Evolutionary conservation across 2,113 vertebrate genomes (phyloP), one percentile per base, ranked within the genome.

Genomic region (Piliocolobus tephrosceles): DNA sequence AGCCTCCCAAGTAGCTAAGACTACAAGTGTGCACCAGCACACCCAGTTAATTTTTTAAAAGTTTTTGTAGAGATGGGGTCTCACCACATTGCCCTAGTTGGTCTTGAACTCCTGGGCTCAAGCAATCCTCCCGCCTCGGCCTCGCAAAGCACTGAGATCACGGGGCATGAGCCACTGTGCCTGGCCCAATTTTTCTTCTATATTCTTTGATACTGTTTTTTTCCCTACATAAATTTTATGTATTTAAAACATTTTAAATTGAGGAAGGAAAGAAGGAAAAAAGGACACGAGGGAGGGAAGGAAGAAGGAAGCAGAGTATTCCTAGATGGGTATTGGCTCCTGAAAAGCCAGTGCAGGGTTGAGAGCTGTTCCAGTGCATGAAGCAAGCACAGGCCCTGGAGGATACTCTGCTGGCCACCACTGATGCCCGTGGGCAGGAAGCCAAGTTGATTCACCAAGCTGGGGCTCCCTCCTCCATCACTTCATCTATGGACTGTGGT

Each of bases 401-500:
- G 9, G 5, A 3, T 18, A 50, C 40, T 61, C 30, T 6, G 18
- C 12, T 11, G 43, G 64, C 55, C 45, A 32, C 57, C 61, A 40
- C 8, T 9, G 25, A 80, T 8, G n/a, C 30, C 76, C 6, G 20
- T n/a, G 8, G 66, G 38, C 85, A 68, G 30, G 8, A 16, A 9
- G 52, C 93, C 32, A 12, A 0, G 38, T 52, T 73, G 61, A 40
- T 38, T 86, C 75, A 40, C 88, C 3, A 0, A 8, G 13, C 79
- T 32, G 0, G 13, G 38, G 23, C 61, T 40, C 35, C 14, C 32
- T 61, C 58, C 52, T 47, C n/a, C 23, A 22, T 17, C 0, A 0
- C 61, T 61, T 89, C 50, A 13, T 23, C 57, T 76, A 45, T 57
- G 61, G 83, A 11, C 57, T 81, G 40, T 7, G 68, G 89, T 18